These are phyloP conservation scores for Chlorodrepanis virens DNA, from an alignment of 2,113 vertebrate genomes.

Conservation along the genomic window DNA sequence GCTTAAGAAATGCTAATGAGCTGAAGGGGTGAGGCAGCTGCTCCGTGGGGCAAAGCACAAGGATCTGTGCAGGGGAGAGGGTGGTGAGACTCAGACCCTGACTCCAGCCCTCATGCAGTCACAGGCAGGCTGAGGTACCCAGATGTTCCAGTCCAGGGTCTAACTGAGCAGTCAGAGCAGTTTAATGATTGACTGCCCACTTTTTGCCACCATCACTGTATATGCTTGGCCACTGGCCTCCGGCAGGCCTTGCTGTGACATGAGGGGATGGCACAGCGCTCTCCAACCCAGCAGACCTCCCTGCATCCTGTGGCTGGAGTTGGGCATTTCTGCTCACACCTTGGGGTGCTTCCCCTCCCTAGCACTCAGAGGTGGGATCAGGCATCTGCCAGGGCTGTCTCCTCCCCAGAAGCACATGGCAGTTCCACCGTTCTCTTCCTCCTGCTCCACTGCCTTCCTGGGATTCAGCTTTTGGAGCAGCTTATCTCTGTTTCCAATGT, in stretches of 20 bases:
- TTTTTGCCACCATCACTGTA: fast-evolving
- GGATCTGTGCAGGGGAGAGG: not conserved
- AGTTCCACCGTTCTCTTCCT: fast-evolving
- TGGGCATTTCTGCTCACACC: fast-evolving
- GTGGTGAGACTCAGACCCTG: not conserved
- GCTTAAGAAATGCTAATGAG: not conserved
- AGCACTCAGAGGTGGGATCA: not conserved
- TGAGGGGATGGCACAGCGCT: fast-evolving
- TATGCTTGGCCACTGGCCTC: not conserved
- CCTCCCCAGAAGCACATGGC: fast-evolving
- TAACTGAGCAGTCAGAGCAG: not conserved
- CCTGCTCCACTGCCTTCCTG: not conserved
- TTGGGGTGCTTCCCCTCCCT: fast-evolving
- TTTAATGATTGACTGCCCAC: not conserved
- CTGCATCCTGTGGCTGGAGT: fast-evolving
- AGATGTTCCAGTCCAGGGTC: not conserved
- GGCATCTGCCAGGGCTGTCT: not conserved
- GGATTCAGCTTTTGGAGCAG: not conserved
- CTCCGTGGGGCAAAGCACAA: not conserved
- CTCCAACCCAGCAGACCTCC: not conserved
- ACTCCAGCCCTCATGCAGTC: not conserved
- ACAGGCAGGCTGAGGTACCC: not conserved
- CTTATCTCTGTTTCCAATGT: not conserved
- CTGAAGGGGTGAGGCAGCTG: not conserved
- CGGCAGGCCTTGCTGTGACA: not conserved